Evolutionary conservation across 2,888 invertebrate species (phyloP).

Genomic region (Acleris holmiana): DNA sequence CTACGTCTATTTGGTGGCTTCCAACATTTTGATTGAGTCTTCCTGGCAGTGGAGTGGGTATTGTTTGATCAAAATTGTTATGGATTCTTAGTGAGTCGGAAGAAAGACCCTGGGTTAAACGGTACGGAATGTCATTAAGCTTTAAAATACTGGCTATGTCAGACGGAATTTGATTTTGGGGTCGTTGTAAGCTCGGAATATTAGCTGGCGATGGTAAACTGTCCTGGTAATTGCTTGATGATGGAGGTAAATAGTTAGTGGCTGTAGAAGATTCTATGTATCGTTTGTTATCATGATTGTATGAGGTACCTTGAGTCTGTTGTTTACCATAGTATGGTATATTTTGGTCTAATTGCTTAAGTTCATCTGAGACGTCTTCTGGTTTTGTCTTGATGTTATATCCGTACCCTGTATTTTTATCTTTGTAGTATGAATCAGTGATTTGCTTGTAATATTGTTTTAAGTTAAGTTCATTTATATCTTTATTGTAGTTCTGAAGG

Average conservation of each 20-base stretch:
- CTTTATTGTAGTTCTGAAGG: conserved; percentile 60
- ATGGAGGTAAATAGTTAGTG: conserved; percentile 54
- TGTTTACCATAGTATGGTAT: conserved; percentile 57
- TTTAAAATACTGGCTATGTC: conserved; percentile 67
- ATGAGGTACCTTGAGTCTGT: conserved; percentile 53
- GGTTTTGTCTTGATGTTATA: conserved; percentile 68
- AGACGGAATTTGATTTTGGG: conserved; percentile 53
- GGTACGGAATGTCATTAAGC: conserved; percentile 72
- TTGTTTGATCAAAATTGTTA: conserved; percentile 64
- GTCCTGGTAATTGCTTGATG: conserved; percentile 57
- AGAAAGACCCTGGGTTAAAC: conserved; percentile 63
- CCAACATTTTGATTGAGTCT: conserved; percentile 76
- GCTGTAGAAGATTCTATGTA: conserved; percentile 55
- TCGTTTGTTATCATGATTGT: conserved; percentile 56
- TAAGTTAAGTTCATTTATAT: conserved; percentile 59
- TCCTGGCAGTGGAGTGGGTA: conserved; percentile 67
- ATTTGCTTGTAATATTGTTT: conserved; percentile 67
- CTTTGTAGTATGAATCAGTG: conserved; percentile 72
- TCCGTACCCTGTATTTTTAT: conserved; percentile 70
- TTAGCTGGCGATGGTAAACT: conserved; percentile 57
- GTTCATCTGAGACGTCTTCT: conserved; percentile 60
- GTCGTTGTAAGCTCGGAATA: conserved; percentile 55
- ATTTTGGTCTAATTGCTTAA: conserved; percentile 59
- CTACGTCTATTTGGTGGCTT: conserved; percentile 73
- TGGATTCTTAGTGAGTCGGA: conserved; percentile 59